Conservation (phyloP, 2,888 invertebrate genomes). For the Platycheirus albimanus region DNA sequence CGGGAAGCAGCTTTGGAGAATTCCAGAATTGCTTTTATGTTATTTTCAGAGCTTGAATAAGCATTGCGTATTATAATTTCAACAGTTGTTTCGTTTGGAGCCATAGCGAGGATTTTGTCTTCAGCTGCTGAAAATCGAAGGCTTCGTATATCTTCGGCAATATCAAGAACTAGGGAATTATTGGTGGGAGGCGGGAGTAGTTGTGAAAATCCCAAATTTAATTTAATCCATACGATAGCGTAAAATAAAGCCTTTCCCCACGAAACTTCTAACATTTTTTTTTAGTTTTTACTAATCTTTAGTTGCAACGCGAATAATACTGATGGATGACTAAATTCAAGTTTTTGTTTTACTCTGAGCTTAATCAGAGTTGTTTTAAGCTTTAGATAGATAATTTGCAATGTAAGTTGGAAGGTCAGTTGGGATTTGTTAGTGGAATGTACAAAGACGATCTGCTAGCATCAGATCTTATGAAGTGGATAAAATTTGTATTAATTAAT, state of each 20-base stretch:
- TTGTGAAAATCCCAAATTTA: not conserved
- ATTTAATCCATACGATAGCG: not conserved
- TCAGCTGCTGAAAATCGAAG: slow-evolving; percentile 11
- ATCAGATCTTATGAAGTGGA: no score
- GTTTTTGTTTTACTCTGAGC: no score
- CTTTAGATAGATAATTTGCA: no score
- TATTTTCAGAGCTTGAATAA: slow-evolving; percentile 25
- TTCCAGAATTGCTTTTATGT: slow-evolving; percentile 4
- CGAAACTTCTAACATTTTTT: slow-evolving; percentile 1
- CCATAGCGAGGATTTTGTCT: not conserved
- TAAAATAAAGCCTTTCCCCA: not conserved
- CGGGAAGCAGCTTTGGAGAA: not conserved
- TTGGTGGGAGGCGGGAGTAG: not conserved
- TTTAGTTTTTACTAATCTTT: not conserved
- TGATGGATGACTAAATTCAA: no score
- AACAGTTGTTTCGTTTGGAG: not conserved
- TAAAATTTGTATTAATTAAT: no score
- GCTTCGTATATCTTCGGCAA: slow-evolving; percentile 21
- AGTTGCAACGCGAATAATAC: no score
- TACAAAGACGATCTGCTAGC: no score
- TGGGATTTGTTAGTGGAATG: no score
- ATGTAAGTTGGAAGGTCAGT: no score
- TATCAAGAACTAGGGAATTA: not conserved
- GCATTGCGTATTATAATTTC: slow-evolving; percentile 8
- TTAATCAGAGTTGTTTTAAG: no score